phyloP scores from a whole-genome alignment of 2,797 vertebrate genomes.

The Hoplostethus atlanticus region DNA sequence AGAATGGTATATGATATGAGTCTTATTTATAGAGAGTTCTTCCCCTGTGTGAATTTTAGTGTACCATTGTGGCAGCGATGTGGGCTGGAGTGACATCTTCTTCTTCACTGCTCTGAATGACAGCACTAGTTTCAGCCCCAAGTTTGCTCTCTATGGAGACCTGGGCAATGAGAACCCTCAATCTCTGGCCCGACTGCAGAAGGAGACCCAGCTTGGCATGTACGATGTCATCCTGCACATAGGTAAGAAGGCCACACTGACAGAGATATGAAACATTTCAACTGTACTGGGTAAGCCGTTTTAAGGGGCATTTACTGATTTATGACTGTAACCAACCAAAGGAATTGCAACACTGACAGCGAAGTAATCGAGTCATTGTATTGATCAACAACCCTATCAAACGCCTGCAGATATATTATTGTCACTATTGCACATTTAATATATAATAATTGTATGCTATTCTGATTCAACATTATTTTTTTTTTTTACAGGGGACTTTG shows the following conservation, averaged over 20 bases:
- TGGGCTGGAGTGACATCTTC: constrained; percentile 89
- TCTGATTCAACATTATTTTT: constrained; percentile 26
- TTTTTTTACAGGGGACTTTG: constrained; percentile 90
- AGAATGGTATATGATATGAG: neutral
- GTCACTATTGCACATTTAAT: no score
- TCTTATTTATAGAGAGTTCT: neutral
- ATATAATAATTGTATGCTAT: neutral
- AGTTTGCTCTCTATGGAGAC: constrained; percentile 90
- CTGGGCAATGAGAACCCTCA: constrained; percentile 92
- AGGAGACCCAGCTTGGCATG: constrained; percentile 88
- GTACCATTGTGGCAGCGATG: constrained; percentile 90
- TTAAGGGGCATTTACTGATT: no score
- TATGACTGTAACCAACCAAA: no score
- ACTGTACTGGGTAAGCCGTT: neutral
- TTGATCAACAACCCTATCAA: no score
- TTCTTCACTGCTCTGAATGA: constrained; percentile 86
- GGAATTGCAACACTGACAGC: no score
- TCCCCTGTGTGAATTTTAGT: constrained; percentile 69
- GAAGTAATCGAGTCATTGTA: no score
- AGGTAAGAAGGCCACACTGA: constrained; percentile 75
- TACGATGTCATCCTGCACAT: constrained; percentile 90
- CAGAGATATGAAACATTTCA: neutral
- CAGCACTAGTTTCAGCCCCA: constrained; percentile 86
- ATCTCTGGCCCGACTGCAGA: constrained; percentile 89
- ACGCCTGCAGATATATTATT: no score